Evolutionary conservation across 2,113 vertebrate species (phyloP).

Genomic region (Himantopus leucocephalus): DNA sequence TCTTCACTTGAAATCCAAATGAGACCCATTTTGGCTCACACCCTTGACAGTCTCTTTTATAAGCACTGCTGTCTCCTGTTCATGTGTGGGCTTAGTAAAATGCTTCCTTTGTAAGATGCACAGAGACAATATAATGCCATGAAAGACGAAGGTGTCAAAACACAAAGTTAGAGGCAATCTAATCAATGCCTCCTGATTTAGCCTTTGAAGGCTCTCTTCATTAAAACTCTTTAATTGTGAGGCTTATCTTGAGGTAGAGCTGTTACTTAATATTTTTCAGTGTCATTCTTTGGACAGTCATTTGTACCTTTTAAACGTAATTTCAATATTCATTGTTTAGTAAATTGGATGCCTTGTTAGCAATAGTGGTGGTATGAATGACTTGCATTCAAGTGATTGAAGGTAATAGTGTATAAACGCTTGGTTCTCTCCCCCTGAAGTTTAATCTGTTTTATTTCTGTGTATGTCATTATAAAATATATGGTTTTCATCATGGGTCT

Average conservation of each 20-base stretch:
- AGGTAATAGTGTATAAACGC: constrained; percentile 78
- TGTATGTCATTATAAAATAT: constrained; percentile 49
- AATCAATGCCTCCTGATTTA: constrained; percentile 94
- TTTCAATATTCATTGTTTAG: constrained; percentile 83
- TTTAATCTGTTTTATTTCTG: constrained; percentile 47
- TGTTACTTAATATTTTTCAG: constrained; percentile 86
- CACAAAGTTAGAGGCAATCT: constrained; percentile 89
- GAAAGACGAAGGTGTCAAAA: constrained; percentile 89
- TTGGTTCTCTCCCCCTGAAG: constrained; percentile 54
- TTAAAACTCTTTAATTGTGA: constrained; percentile 84
- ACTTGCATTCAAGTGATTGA: constrained; percentile 79
- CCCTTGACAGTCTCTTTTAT: constrained; percentile 87
- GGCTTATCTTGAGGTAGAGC: constrained; percentile 82
- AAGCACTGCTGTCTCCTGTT: constrained; percentile 85
- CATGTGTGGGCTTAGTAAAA: constrained; percentile 88
- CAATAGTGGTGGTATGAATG: constrained; percentile 78
- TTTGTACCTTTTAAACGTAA: constrained; percentile 83
- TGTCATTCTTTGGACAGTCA: constrained; percentile 83
- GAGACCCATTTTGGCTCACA: constrained; percentile 86
- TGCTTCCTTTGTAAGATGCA: constrained; percentile 89
- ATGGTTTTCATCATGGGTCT: constrained; percentile 16
- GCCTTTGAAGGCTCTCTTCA: constrained; percentile 88
- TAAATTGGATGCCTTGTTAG: constrained; percentile 83
- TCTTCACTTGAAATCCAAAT: constrained; percentile 86
- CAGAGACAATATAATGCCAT: constrained; percentile 91